phyloP scores from a whole-genome alignment of 2,113 vertebrate species.

The Leiothrix lutea region DNA sequence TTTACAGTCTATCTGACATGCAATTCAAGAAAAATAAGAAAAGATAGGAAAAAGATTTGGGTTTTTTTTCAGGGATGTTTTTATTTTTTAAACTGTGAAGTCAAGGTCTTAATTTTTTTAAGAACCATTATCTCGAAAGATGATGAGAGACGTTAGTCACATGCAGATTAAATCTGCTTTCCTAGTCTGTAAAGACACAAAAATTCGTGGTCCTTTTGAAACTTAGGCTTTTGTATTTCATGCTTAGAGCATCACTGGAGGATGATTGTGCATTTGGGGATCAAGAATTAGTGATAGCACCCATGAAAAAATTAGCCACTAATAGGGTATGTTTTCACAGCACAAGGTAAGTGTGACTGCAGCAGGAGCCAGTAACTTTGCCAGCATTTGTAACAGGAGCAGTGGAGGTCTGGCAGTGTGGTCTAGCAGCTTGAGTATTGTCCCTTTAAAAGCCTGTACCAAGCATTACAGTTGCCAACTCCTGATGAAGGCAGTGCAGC shows the following conservation, averaged over 20 bases:
- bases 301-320: not conserved
- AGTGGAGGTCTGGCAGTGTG: not conserved
- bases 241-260: not conserved
- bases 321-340: not conserved
- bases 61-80: not conserved
- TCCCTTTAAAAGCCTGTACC: conserved; percentile 33
- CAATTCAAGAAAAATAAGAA: not conserved
- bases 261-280: not conserved
- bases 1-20: not conserved
- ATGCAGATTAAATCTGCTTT: not conserved
- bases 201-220: not conserved
- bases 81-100: not conserved
- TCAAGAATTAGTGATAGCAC: not conserved
- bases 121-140: not conserved
- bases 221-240: not conserved
- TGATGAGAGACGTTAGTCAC: not conserved
- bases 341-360: not conserved
- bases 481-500: conserved; percentile 50
- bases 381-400: not conserved
- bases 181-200: not conserved
- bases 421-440: conserved; percentile 3
- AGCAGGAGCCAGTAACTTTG: not conserved
- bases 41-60: not conserved
- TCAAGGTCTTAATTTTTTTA: not conserved
- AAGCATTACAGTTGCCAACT: conserved; percentile 32